Evolutionary conservation across 2,797 vertebrate genomes (phyloP).

Genomic region (Anguilla obscura): DNA sequence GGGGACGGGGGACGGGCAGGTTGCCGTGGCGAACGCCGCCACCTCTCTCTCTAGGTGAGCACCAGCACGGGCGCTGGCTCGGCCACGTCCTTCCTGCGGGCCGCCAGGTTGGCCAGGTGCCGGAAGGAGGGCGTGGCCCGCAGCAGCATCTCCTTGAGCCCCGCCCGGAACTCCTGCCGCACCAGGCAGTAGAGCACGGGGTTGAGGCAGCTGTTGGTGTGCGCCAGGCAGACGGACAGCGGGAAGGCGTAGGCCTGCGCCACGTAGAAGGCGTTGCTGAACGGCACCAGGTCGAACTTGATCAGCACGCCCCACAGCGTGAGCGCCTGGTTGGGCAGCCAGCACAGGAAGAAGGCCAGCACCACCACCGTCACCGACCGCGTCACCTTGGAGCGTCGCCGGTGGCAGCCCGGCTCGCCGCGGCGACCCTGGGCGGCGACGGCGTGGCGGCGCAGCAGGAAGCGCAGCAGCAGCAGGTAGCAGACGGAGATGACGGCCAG

Average conservation of each 20-base stretch:
- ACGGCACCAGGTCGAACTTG: slow-evolving; percentile 77
- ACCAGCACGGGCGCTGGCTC: slow-evolving; percentile 50
- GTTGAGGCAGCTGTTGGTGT: slow-evolving; percentile 79
- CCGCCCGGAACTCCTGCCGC: slow-evolving; percentile 70
- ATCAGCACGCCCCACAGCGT: slow-evolving; percentile 79
- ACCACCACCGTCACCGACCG: slow-evolving; percentile 75
- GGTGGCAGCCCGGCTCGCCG: slow-evolving; percentile 61
- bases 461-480: slow-evolving; percentile 73
- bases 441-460: slow-evolving; percentile 66
- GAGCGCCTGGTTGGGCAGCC: slow-evolving; percentile 80
- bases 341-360: slow-evolving; percentile 78
- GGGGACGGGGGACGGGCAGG: not conserved
- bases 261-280: slow-evolving; percentile 77
- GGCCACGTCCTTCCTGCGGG: slow-evolving; percentile 61
- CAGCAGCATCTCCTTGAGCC: slow-evolving; percentile 70
- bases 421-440: slow-evolving; percentile 57
- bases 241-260: slow-evolving; percentile 77
- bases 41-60: not conserved
- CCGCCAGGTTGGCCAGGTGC: slow-evolving; percentile 52
- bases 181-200: slow-evolving; percentile 80
- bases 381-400: slow-evolving; percentile 73
- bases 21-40: not conserved
- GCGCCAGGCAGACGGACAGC: slow-evolving; percentile 76
- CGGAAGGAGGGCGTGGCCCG: slow-evolving; percentile 61
- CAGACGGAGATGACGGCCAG: slow-evolving; percentile 70